Evolutionary conservation across 2,888 invertebrate species (phyloP), one percentile per base, ranked within the genome.

Genomic region (Proisotoma minuta): DNA sequence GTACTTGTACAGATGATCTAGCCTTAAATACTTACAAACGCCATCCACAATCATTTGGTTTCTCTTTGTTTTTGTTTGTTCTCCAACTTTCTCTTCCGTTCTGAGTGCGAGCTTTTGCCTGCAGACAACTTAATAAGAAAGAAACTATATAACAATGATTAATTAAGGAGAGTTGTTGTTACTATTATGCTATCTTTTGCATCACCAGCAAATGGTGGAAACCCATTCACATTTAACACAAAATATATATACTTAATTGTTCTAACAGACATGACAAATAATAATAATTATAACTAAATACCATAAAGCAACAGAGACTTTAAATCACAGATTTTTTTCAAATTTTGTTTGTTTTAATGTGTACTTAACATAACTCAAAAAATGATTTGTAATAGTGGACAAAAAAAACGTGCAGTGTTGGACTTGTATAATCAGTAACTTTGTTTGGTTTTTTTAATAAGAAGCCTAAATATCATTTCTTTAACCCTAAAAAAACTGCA

Each of bases 301-400:
- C 20, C 34, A 57, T 62, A 62, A 62, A 62, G 62, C 62, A 58
- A 62, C 62, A 59, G 59, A 62, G 57, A 62, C 62, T 54, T 54
- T 39, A 62, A 62, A 62, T 62, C 62, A 62, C 62, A 62, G 62
- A 62, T 62, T 62, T 60, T 62, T 58, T 29, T 52, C 40, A 54
- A 27, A 29, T 58, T 62, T 62, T 62, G 51, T 57, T 52, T 57
- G 23, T 48, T 51, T 51, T 43, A 52, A 59, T 52, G 47, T 34
- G 52, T 49, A 58, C 12, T 34, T 28, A 57, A 40, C 28, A 57
- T 47, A 47, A 57, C 26, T 60, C n/a, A n/a, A n/a, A n/a, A n/a
- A n/a, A n/a, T n/a, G n/a, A n/a, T n/a, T n/a, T n/a, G n/a, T n/a
- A n/a, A n/a, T n/a, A n/a, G n/a, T n/a, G n/a, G n/a, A n/a, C n/a